Evolutionary conservation across 1,140 invertebrate genomes (phyloP), one percentile per base, ranked within the genome.

Genomic region (Drosophila athabasca): DNA sequence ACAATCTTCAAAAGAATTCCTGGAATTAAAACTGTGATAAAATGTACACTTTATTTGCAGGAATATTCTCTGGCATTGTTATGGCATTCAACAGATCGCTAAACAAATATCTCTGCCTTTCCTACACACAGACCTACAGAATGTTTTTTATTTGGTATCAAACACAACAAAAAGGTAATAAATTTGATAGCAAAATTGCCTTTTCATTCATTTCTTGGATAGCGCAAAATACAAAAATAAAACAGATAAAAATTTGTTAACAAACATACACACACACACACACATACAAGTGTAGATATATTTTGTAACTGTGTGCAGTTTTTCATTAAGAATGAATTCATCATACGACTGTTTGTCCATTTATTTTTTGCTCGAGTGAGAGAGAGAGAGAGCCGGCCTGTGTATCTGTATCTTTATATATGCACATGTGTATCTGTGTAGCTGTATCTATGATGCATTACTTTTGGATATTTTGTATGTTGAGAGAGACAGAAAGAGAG

Each of bases 311-410:
- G 11, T 39, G 11, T 39, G 35, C 13, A 13, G 75, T 62, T 79
- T 73, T 84, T 83, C 66, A 78, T 87, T 88, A 87, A 87, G 83
- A 87, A 87, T 83, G 75, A 87, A 88, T 84, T 62, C 52, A 79
- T 79, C 61, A 50, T 49, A 53, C 46, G 68, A 22, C 67, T 26
- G 51, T 44, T 59, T 55, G 17, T 19, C 13, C 24, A 24, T 64
- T 50, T 62, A 51, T 64, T 62, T 64, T 51, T 74, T 39, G 48
- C 57, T 31, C 3, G 24, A 26, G 5, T 57, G 26, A 82, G 61
- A 72, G 68, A 13, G 35, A 13, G 11, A 13, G 11, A 13, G 35
- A 50, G 57, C 48, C 43, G 61, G 19, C 46, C 31, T 52, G 43
- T 71, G 48, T 26, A 43, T 39, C 59, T 22, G 24, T 43, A 19